Evolutionary conservation across 2,888 invertebrate genomes (phyloP), one percentile per base, ranked within the genome.

Genomic region (Drosophila dives): DNA sequence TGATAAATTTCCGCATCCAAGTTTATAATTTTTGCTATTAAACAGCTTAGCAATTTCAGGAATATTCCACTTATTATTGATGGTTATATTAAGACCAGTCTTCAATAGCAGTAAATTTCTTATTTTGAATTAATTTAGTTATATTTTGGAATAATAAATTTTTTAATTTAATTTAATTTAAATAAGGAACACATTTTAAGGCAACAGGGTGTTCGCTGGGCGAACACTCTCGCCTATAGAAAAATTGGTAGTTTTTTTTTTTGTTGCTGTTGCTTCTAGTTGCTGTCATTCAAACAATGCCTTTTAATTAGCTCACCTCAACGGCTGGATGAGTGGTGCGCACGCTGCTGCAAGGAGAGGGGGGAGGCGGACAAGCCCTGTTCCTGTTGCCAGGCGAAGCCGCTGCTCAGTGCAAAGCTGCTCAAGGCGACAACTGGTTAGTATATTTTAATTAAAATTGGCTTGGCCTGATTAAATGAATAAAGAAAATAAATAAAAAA

Each of bases 361-460:
- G 45, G 60, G 33, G 72, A 11, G 32, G 62, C 53, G 29, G 29
- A 40, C 33, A 54, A 50, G 67, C 72, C 80, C 36, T 59, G 80
- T 40, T 61, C 62, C 15, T 80, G 81, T 64, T 78, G 86, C 50
- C 51, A 59, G 10, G 33, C 54, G 33, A 71, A 61, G 10, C 91
- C 91, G 7, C 65, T 91, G 64, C 62, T 91, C 34, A 84, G 83
- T 72, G 72, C 71, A 0, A 34, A 59, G 12, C 68, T 65, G 54
- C 79, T 89, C 6, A 91, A 86, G 81, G 61, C 80, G 51, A 49
- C 90, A 75, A 72, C 60, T 71, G 91, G 89, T 69, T 89, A 81
- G 76, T 32, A 48, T 71, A 38, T 75, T 80, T 86, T 76, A 75
- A 90, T 86, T 90, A 80, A 90, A 89, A 42, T 29, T 29, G 58